Evolutionary conservation across 2,888 invertebrate species (phyloP).

Genomic region (Cordilura impudica): DNA sequence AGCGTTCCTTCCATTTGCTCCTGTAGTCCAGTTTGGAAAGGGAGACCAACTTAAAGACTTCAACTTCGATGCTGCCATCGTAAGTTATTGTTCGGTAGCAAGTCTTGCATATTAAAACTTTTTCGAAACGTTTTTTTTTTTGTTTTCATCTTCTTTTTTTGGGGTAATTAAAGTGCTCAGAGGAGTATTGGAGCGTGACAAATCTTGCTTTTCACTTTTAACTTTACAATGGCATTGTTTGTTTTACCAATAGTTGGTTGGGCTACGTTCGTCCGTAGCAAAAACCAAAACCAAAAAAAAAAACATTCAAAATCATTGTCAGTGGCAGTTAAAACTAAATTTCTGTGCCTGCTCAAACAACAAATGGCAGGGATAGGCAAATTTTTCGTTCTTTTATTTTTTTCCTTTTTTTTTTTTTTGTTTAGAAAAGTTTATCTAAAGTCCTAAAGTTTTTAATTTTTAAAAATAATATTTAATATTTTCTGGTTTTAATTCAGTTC

Average conservation of each 20-base stretch:
- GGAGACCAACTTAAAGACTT: background rate
- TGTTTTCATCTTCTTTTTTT: conserved; percentile 8
- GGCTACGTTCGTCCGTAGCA: background rate
- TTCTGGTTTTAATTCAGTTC: background rate
- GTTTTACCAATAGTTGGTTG: conserved; percentile 11
- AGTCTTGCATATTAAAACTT: conserved; percentile 64
- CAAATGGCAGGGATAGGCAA: background rate
- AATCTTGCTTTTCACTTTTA: conserved; percentile 75
- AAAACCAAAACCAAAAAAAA: no score
- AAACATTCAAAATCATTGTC: conserved; percentile 35
- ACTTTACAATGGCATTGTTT: conserved; percentile 64
- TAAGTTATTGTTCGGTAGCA: conserved; percentile 44
- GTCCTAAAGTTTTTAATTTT: background rate
- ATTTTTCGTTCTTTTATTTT: background rate
- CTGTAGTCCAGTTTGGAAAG: background rate
- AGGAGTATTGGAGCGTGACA: conserved; percentile 75
- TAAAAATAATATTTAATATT: background rate
- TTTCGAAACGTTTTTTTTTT: conserved; percentile 31
- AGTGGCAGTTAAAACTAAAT: conserved; percentile 20
- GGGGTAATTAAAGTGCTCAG: conserved; percentile 75
- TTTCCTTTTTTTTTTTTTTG: background rate
- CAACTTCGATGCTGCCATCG: conserved; percentile 15
- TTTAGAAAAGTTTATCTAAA: background rate
- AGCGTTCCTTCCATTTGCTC: background rate
- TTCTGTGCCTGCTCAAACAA: background rate